Base-by-base conservation (phyloP, 2,113 vertebrate species). In the Aspiorhynchus laticeps region DNA sequence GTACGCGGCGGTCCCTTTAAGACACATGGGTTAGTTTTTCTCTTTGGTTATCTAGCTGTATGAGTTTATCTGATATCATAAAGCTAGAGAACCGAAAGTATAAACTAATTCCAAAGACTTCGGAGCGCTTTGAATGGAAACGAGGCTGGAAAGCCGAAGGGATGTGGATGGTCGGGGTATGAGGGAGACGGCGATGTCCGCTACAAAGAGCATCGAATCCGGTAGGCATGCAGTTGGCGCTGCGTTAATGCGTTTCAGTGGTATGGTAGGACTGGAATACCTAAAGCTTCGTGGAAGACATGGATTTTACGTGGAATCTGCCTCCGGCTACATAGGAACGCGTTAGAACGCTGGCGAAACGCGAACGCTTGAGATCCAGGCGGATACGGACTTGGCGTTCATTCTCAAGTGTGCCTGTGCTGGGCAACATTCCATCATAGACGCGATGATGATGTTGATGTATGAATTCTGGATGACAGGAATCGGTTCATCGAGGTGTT, bases 21-120 rank as follows among this genome's bases (percentile, higher is more conserved):
- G 94, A 95, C 92, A 93, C 92, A 90, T 94, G 96, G 96, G 95
- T 90, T 93, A 97, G 96, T 96, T 98, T 97, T 95, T 97, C 93
- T 98, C 97, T 98, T 98, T 98, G 97, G 97, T 98, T 98, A 97
- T 97, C 97, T 98, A 98, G 97, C 97, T 98, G 97, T 98, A 97
- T 98, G 97, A 98, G 97, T 97, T 96, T 96, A 95, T 96, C 94
- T 95, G 96, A 97, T 97, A 95, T 98, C 97, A 98, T 98, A 98
- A 98, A 98, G 97, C 97, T 98, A 97, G 97, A 97, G 96, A 98
- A 98, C 97, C 97, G 97, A 98, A 98, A 95, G 97, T 98, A 97
- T 91, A 96, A 98, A 97, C 96, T 96, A 92, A 41, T 96, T 90
- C 95, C 71, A 88, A 89, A 41, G 90, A 93, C 95, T 90, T 94